Conservation (phyloP, 2,888 invertebrate species). For the Drosophila kambysellisi region DNA sequence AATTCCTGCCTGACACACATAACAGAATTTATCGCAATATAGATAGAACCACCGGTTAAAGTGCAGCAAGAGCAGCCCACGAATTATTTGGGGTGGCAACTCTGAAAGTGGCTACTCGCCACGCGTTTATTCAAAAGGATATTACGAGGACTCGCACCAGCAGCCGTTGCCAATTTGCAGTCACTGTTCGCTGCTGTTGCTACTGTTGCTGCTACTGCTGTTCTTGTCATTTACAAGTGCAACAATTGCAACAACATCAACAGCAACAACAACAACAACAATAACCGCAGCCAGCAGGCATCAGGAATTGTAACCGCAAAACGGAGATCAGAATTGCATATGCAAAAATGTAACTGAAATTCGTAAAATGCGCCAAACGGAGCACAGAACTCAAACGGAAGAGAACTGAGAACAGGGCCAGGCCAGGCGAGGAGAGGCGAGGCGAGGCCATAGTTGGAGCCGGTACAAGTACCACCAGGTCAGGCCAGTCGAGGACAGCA, state of each 20-base stretch:
- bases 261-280: constrained; percentile 13
- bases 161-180: constrained; percentile 53
- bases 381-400: constrained; percentile 3
- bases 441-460: constrained; percentile 1
- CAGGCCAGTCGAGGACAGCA: background rate
- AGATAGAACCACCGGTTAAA: background rate
- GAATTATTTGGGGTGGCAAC: constrained; percentile 47
- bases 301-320: constrained; percentile 66
- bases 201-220: constrained; percentile 37
- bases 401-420: constrained; percentile 3
- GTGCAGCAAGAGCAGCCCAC: constrained; percentile 12
- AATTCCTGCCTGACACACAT: background rate
- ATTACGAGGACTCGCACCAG: constrained; percentile 44
- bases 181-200: constrained; percentile 21
- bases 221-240: constrained; percentile 70
- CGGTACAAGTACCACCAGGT: constrained; percentile 4
- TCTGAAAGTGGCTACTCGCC: constrained; percentile 45
- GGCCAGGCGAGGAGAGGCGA: background rate
- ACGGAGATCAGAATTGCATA: constrained; percentile 74
- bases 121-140: constrained; percentile 70
- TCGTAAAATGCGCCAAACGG: constrained; percentile 54
- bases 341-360: constrained; percentile 74
- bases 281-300: constrained; percentile 44
- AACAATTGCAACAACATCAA: constrained; percentile 35
- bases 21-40: background rate